Conservation (phyloP, 1,140 invertebrate genomes). For the Teleogryllus occipitalis region DNA sequence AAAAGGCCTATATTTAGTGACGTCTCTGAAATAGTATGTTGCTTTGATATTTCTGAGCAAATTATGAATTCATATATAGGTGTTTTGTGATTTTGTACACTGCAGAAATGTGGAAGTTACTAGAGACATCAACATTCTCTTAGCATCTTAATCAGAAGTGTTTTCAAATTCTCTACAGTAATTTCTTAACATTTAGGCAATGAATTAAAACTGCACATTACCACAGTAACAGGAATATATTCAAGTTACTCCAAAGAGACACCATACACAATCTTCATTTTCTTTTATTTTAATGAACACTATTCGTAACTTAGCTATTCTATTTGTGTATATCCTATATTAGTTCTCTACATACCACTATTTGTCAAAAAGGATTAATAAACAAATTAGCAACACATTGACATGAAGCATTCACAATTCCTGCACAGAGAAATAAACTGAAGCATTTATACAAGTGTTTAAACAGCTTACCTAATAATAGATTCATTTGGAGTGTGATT, state of each 20-base stretch:
- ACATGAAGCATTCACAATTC: background rate
- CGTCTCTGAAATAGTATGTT: background rate
- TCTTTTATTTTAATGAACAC: too few relatives aligned
- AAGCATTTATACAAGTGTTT: background rate
- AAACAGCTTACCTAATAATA: constrained; percentile 50
- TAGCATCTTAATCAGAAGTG: too few relatives aligned
- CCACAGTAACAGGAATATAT: background rate
- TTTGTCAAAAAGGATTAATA: constrained; percentile 8
- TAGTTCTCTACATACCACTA: background rate
- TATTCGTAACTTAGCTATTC: too few relatives aligned
- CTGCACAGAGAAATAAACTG: constrained; percentile 7
- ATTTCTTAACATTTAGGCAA: too few relatives aligned
- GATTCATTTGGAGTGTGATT: constrained; percentile 64
- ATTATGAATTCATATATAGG: too few relatives aligned
- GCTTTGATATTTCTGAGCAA: background rate
- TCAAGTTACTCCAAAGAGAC: background rate
- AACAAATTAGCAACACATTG: background rate
- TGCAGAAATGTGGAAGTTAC: too few relatives aligned
- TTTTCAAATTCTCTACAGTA: too few relatives aligned
- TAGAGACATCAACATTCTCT: too few relatives aligned
- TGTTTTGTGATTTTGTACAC: too few relatives aligned
- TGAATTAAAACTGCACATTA: background rate
- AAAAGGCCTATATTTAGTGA: constrained; percentile 26
- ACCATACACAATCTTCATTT: too few relatives aligned
- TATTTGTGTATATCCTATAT: background rate